These are phyloP conservation scores for Esox niger DNA, from an alignment of 2,113 vertebrate species.

Conservation along the genomic window DNA sequence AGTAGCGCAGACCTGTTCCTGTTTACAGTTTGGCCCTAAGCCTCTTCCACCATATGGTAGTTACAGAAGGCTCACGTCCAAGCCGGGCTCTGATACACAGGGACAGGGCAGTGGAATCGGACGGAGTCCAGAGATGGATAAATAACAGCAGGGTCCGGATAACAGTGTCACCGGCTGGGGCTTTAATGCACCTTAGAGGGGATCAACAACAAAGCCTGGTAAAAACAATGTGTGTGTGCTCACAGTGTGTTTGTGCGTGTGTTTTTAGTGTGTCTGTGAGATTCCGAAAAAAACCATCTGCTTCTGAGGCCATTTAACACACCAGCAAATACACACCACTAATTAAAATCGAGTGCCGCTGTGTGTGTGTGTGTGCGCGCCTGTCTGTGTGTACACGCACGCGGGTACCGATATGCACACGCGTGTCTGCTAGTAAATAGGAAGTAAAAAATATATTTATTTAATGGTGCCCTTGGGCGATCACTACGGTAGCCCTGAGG, in stretches of 20 bases:
- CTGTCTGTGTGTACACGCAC: conserved; percentile 1
- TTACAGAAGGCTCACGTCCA: too few species aligned
- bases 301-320: neutral
- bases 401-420: neutral
- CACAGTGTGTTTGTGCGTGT: neutral
- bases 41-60: neutral
- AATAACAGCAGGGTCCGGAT: too few species aligned
- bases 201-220: too few species aligned
- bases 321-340: conserved; percentile 32
- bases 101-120: too few species aligned
- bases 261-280: conserved; percentile 37
- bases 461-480: conserved; percentile 13
- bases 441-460: conserved; percentile 3
- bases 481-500: neutral
- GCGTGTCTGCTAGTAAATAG: conserved; percentile 1
- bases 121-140: too few species aligned
- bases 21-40: conserved; percentile 15
- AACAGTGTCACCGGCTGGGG: too few species aligned
- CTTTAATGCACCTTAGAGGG: too few species aligned
- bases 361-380: neutral
- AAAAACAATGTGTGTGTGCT: too few species aligned
- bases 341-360: conserved; percentile 16
- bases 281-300: conserved; percentile 36
- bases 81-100: too few species aligned
- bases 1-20: conserved; percentile 22